Evolutionary conservation across 2,888 invertebrate genomes (phyloP).

Genomic region (Miltochrista miniata): DNA sequence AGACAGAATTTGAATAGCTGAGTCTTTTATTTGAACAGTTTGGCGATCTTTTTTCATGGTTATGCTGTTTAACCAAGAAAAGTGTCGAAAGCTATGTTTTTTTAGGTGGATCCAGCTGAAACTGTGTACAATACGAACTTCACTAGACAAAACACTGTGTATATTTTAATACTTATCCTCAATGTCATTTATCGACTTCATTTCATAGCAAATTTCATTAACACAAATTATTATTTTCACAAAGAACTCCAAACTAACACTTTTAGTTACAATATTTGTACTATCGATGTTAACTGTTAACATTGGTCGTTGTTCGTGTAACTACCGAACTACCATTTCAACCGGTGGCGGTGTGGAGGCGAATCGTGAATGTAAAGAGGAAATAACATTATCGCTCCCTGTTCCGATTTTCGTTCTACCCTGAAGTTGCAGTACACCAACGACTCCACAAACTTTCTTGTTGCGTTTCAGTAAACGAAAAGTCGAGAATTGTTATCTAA

Average conservation of each 20-base stretch:
- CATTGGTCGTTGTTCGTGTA: constrained; percentile 43
- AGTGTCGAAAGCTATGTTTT: too few species aligned
- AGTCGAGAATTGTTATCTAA: constrained; percentile 22
- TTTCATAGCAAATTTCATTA: too few species aligned
- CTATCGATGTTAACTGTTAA: constrained; percentile 15
- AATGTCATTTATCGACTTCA: too few species aligned
- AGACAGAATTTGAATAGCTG: too few species aligned
- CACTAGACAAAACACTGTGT: too few species aligned
- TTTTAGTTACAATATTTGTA: neutral
- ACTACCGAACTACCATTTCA: constrained; percentile 50
- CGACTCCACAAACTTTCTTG: constrained; percentile 42
- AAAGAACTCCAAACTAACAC: neutral
- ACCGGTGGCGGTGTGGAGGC: constrained; percentile 39
- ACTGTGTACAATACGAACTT: too few species aligned
- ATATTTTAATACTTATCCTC: too few species aligned
- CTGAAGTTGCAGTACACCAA: constrained; percentile 39
- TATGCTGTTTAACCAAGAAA: too few species aligned
- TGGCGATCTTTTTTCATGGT: too few species aligned
- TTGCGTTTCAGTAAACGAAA: constrained; percentile 36
- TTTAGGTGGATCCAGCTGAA: too few species aligned
- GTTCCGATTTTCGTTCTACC: constrained; percentile 35
- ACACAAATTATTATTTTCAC: too few species aligned
- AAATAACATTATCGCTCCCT: constrained; percentile 53
- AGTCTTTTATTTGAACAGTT: too few species aligned
- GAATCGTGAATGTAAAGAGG: constrained; percentile 51